Conservation (phyloP, 1,140 invertebrate species). For the Euwallacea fornicatus region DNA sequence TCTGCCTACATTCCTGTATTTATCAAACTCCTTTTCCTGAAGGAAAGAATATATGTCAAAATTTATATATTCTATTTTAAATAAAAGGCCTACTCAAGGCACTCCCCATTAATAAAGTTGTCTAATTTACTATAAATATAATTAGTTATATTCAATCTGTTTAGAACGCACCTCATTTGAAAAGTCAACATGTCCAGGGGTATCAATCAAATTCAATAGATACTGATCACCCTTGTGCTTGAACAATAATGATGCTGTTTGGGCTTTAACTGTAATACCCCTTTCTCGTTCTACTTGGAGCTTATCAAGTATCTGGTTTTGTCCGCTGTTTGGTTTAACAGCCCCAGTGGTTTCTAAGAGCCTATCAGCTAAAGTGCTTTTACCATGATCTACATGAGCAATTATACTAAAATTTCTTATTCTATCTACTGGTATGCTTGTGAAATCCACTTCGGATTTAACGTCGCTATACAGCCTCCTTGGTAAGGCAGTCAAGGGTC, state of each 20-base stretch:
- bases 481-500: neutral
- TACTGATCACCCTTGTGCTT: slow-evolving; percentile 67
- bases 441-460: slow-evolving; percentile 40
- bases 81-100: too few species aligned
- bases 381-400: slow-evolving; percentile 97
- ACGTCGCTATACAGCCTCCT: neutral
- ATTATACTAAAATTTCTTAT: slow-evolving; percentile 96
- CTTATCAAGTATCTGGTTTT: slow-evolving; percentile 86
- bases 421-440: slow-evolving; percentile 62
- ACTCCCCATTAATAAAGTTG: too few species aligned
- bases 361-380: slow-evolving; percentile 93
- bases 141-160: too few species aligned
- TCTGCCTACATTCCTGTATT: too few species aligned
- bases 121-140: too few species aligned
- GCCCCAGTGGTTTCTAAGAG: slow-evolving; percentile 88
- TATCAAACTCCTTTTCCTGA: too few species aligned
- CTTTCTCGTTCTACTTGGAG: slow-evolving; percentile 88
- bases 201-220: slow-evolving; percentile 96
- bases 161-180: slow-evolving; percentile 80
- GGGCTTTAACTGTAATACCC: slow-evolving; percentile 98
- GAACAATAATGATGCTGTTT: slow-evolving; percentile 90
- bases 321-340: slow-evolving; percentile 67
- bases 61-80: too few species aligned
- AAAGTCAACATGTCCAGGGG: slow-evolving; percentile 98
- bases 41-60: too few species aligned